These are phyloP conservation scores for Cordylochernes scorpioides DNA, from an alignment of 2,888 invertebrate genomes.

Conservation along the genomic window DNA sequence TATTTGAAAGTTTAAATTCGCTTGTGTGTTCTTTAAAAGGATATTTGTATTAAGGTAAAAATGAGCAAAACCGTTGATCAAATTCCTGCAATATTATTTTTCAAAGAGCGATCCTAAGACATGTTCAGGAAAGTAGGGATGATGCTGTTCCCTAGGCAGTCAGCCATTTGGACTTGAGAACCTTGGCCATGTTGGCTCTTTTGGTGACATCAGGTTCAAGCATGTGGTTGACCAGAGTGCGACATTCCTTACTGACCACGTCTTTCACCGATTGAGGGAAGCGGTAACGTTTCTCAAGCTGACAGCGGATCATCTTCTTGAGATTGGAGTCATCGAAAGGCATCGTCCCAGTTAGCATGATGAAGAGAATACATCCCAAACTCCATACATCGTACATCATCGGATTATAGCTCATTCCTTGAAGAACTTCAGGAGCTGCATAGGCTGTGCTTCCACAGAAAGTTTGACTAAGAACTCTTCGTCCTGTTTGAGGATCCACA, in stretches of 20 bases:
- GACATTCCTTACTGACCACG: constrained; percentile 18
- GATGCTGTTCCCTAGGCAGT: too few relatives aligned
- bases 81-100: too few relatives aligned
- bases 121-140: too few relatives aligned
- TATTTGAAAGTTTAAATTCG: too few relatives aligned
- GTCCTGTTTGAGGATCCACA: constrained; percentile 30
- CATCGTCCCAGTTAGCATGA: constrained; percentile 53
- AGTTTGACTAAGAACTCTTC: constrained; percentile 47
- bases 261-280: constrained; percentile 1
- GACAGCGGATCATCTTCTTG: constrained; percentile 51
- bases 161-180: too few relatives aligned
- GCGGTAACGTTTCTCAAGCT: constrained; percentile 3
- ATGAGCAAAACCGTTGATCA: too few relatives aligned
- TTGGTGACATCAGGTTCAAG: constrained; percentile 56
- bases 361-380: constrained; percentile 47
- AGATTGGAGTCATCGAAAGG: constrained; percentile 53
- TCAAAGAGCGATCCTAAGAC: too few relatives aligned
- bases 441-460: constrained; percentile 69
- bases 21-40: too few relatives aligned
- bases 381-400: constrained; percentile 53
- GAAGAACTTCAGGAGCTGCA: constrained; percentile 58
- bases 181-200: constrained; percentile 21
- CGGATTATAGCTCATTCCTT: constrained; percentile 41
- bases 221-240: constrained; percentile 46
- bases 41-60: too few relatives aligned